Conservation (phyloP, 2,888 invertebrate species). For the Metallyticus violacea region DNA sequence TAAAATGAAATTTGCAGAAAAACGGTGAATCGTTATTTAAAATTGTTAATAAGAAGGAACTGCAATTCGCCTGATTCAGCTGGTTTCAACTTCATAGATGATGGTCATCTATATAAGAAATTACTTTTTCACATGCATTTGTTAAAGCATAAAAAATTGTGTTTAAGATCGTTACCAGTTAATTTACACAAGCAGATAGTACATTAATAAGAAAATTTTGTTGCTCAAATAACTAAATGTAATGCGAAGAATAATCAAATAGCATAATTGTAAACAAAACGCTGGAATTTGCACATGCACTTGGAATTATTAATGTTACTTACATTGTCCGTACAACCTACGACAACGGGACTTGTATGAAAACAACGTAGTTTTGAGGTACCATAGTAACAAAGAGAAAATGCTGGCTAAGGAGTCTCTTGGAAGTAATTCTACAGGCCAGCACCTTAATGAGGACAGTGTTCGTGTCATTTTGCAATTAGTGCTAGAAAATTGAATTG, state of each 20-base stretch:
- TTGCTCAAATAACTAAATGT: background rate
- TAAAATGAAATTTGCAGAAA: too few species aligned
- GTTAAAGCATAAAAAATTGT: background rate
- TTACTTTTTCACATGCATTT: background rate
- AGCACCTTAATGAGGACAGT: constrained; percentile 9
- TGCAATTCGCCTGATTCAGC: background rate
- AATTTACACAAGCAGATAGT: background rate
- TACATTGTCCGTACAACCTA: too few species aligned
- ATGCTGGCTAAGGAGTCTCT: background rate
- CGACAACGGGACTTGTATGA: background rate
- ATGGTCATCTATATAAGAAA: too few species aligned
- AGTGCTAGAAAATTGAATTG: constrained; percentile 13
- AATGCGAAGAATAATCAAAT: background rate
- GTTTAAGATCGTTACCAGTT: background rate
- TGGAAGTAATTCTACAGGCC: constrained; percentile 7
- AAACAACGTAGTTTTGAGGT: background rate
- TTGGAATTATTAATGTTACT: background rate
- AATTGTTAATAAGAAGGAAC: background rate
- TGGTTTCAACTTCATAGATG: background rate
- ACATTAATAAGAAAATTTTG: background rate
- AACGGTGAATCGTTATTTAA: too few species aligned
- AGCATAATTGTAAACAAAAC: background rate
- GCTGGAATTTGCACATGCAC: background rate
- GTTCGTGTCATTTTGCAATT: constrained; percentile 12
- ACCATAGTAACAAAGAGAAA: background rate